Base-by-base conservation (phyloP, 2,888 invertebrate genomes). In the Dioctria linearis region DNA sequence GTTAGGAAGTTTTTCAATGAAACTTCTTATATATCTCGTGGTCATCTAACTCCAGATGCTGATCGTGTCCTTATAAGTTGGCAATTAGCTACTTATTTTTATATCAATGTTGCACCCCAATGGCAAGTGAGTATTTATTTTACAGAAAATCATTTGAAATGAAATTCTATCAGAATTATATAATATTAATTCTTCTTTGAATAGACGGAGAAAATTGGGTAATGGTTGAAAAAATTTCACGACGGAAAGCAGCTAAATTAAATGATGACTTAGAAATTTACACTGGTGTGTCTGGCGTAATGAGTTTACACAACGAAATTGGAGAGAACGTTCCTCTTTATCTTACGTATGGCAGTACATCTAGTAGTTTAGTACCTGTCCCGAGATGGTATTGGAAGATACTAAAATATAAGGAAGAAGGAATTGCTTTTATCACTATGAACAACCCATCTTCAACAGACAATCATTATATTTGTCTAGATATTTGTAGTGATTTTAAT, bases 351-450 rank as follows among this genome's bases (percentile, higher is more conserved):
- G 82, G 84, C 2, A 83, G 84, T 5, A 85, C 85, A 13, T 86
- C 85, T 61, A 80, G 90, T 37, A 88, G 89, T 9, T 11, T 75
- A 3, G 82, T 90, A 37, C 88, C 89, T 11, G 89, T 90, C 1
- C 90, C 90, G 3, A 86, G 89, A 84, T 89, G 86, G 85, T 85
- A 88, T 75, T 90, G 89, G 89, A 90, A 90, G 85, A 84, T 91
- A 42, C 85, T 90, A 3, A 87, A 88, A 82, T 86, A 88, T 76
- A 85, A 86, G 39, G 81, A 83, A 39, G 84, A 84, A 3, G 90
- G 87, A 13, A 88, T 90, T 8, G 90, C 87, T n/a, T 86, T 91
- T 65, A 86, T 91, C 3, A 85, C 87, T 49, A 84, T 90, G 9
- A 91, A 91, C 84, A 90, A 90, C 86, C 90, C 90, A 3, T 89